Base-by-base conservation (phyloP, 1,140 invertebrate genomes). In the Drosophila oshimai region DNA sequence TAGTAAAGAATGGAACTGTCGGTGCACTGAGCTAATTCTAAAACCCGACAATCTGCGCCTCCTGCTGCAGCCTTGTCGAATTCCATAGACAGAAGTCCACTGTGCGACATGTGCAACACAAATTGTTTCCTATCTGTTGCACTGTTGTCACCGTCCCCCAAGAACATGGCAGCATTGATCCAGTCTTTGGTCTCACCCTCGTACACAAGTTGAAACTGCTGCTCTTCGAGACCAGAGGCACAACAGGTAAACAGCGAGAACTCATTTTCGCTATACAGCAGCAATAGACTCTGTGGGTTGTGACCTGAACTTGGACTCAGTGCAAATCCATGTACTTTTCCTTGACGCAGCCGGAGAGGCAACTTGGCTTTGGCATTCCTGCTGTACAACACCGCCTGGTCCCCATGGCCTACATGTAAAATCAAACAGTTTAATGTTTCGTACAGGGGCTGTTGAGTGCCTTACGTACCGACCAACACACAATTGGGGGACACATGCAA, bases 1-100 rank as follows among this genome's bases (percentile, higher is more conserved):
- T 71, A 72, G 39, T 90, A 90, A 0, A 90, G 37, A 29, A 90
- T 81, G 0, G 89, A 90, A 49, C 79, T 81, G 7, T 90, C 89
- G 3, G 45, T 70, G 13, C 74, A 89, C 6, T 71, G 47, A 0
- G 53, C 65, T 26, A 78, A 46, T 36, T 74, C 53, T 13, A 70
- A 13, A 1, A 60, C 20, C 1, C 17, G 6, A 5, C 39, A 61
- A 0, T 60, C n/a, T 12, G 10, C 10, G 24, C 15, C 45, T 12
- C 13, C 18, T 2, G 1, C n/a, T 5, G 51, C n/a, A n/a, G n/a
- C n/a, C n/a, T n/a, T 20, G 20, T 44, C n/a, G 12, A 50, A 81
- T 20, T 69, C 28, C 18, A 90, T 7, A 2, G 65, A 54, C 3
- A 90, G 12, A 5, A 89, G 18, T 2, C 73, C 57, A 37, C 86